Conservation (phyloP, 2,113 vertebrate species). For the Motacilla alba region DNA sequence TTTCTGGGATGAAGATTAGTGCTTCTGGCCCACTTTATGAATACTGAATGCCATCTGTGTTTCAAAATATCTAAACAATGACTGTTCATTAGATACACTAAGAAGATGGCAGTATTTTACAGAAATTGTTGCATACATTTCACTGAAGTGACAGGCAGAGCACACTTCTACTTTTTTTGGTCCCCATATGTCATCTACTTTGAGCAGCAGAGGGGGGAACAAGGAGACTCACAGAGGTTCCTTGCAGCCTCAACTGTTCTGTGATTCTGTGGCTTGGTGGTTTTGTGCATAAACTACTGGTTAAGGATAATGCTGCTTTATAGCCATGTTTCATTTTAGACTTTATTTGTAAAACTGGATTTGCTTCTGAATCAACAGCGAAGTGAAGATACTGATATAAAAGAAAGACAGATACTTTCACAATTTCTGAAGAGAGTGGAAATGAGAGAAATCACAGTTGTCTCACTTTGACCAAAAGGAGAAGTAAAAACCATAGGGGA, state of each 20-base stretch:
- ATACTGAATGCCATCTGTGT: slow-evolving; percentile 9
- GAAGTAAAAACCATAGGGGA: slow-evolving; percentile 60
- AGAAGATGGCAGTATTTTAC: background rate
- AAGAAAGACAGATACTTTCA: background rate
- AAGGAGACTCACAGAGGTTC: background rate
- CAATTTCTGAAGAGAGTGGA: background rate
- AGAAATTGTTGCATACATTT: background rate
- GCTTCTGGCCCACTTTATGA: background rate
- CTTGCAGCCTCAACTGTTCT: background rate
- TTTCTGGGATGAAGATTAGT: background rate
- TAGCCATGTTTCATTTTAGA: background rate
- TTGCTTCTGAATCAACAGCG: background rate
- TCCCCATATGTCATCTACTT: background rate
- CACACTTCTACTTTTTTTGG: background rate
- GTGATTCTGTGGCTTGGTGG: background rate
- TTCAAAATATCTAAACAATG: background rate
- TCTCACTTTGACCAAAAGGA: slow-evolving; percentile 13
- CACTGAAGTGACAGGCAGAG: background rate
- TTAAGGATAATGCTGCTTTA: background rate
- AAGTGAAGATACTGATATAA: background rate
- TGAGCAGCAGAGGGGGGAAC: background rate
- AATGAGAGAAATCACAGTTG: slow-evolving; percentile 40
- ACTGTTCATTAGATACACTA: background rate
- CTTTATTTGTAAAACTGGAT: background rate
- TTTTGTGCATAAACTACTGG: background rate